Evolutionary conservation across 1,140 invertebrate species (phyloP).

Genomic region (Popillia japonica): DNA sequence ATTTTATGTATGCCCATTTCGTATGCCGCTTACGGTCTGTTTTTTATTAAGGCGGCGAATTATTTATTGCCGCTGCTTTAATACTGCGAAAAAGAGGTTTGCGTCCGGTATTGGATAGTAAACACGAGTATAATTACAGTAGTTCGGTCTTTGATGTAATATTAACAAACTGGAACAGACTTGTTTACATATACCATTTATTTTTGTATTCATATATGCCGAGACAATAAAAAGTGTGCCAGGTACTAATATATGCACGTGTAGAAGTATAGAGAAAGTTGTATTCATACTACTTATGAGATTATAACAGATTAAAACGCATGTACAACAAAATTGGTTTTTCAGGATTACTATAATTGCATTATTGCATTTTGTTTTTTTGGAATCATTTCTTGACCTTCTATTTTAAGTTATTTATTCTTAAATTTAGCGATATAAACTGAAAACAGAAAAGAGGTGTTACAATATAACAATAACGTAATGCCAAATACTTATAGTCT

Average conservation of each 20-base stretch:
- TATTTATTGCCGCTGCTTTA: slow-evolving; percentile 2
- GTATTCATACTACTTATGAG: background rate
- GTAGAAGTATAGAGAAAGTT: slow-evolving; percentile 24
- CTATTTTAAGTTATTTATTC: no score
- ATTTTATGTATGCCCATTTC: slow-evolving; percentile 18
- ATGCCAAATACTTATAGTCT: no score
- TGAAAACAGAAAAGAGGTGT: no score
- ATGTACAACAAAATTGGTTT: no score
- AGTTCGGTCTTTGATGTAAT: slow-evolving; percentile 30
- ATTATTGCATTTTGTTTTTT: no score
- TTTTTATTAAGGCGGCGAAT: slow-evolving; percentile 22
- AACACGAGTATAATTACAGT: slow-evolving; percentile 20
- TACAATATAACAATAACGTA: no score
- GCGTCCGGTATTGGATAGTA: slow-evolving; percentile 8
- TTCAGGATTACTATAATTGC: no score
- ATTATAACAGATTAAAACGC: no score
- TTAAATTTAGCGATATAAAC: no score
- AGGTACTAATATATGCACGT: slow-evolving; percentile 14
- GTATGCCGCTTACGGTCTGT: slow-evolving; percentile 23
- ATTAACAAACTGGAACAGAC: slow-evolving; percentile 30
- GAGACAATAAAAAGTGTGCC: slow-evolving; percentile 21
- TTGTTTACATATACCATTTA: slow-evolving; percentile 31
- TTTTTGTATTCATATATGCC: slow-evolving; percentile 13
- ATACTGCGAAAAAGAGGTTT: slow-evolving; percentile 3
- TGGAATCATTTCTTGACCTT: no score